These are phyloP conservation scores for Cerceris ruficornis DNA, from an alignment of 2,888 invertebrate genomes.

Conservation along the genomic window DNA sequence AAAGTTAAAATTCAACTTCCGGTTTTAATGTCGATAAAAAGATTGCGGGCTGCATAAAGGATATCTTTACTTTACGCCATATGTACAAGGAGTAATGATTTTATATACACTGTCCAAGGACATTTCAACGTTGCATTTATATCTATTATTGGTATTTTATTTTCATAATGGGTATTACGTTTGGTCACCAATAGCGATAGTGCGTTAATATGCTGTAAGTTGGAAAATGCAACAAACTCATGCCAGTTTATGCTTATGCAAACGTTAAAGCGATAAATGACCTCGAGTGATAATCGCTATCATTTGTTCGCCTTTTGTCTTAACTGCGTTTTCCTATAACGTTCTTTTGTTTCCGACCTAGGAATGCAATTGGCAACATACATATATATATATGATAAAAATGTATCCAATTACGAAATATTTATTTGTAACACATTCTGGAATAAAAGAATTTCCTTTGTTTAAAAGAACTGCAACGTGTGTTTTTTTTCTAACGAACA, in stretches of 20 bases:
- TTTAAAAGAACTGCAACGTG: neutral
- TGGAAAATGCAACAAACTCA: conserved; percentile 37
- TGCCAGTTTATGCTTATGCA: conserved; percentile 57
- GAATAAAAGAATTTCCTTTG: neutral
- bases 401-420: neutral
- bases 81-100: conserved; percentile 7
- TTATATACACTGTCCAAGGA: conserved; percentile 20
- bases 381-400: neutral
- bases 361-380: neutral
- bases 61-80: neutral
- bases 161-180: conserved; percentile 29
- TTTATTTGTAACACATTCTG: neutral
- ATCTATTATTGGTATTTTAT: conserved; percentile 5
- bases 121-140: conserved; percentile 17
- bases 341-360: conserved; percentile 10
- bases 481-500: neutral
- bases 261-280: conserved; percentile 55
- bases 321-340: conserved; percentile 11
- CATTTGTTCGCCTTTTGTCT: conserved; percentile 63
- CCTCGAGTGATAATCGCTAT: conserved; percentile 71
- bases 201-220: conserved; percentile 25
- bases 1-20: too few species aligned
- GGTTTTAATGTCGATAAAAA: too few species aligned
- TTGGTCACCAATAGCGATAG: conserved; percentile 38
- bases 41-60: too few species aligned